Evolutionary conservation across 2,113 vertebrate species (phyloP).

Genomic region (Solenodon paradoxus): DNA sequence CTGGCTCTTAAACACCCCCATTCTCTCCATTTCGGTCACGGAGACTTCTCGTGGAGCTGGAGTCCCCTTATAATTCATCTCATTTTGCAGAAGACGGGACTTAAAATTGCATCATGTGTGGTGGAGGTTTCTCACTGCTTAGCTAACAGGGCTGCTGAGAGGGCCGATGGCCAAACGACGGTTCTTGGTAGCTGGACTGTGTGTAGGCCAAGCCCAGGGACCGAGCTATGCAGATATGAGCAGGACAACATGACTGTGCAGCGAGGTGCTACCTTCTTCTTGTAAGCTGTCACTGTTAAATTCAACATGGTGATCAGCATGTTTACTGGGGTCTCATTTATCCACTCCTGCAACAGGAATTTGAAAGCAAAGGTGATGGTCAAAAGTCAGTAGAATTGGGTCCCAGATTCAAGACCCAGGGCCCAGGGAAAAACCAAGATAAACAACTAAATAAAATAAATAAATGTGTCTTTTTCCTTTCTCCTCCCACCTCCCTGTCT

Average conservation of each 20-base stretch:
- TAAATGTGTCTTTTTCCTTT: too few species aligned
- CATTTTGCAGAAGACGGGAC: not conserved
- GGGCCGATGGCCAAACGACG: not conserved
- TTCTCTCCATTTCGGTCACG: not conserved
- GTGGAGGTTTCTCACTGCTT: not conserved
- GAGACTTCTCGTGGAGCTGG: not conserved
- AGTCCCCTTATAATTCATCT: not conserved
- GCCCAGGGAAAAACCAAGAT: too few species aligned
- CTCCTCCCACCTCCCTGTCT: too few species aligned
- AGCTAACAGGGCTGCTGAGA: not conserved
- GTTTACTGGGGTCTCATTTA: not conserved
- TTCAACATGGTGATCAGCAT: not conserved
- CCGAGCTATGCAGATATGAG: not conserved
- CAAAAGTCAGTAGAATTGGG: conserved; percentile 47
- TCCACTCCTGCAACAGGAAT: not conserved
- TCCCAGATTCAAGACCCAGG: too few species aligned
- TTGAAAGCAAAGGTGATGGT: conserved; percentile 27
- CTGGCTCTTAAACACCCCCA: not conserved
- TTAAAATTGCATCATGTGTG: not conserved
- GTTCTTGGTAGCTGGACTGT: not conserved
- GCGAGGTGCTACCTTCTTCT: not conserved
- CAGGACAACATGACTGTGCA: not conserved
- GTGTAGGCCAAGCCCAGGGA: not conserved
- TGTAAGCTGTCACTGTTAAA: not conserved
- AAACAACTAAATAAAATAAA: too few species aligned